These are phyloP conservation scores for Macrobrachium rosenbergii DNA, from an alignment of 1,140 invertebrate species.

Conservation along the genomic window DNA sequence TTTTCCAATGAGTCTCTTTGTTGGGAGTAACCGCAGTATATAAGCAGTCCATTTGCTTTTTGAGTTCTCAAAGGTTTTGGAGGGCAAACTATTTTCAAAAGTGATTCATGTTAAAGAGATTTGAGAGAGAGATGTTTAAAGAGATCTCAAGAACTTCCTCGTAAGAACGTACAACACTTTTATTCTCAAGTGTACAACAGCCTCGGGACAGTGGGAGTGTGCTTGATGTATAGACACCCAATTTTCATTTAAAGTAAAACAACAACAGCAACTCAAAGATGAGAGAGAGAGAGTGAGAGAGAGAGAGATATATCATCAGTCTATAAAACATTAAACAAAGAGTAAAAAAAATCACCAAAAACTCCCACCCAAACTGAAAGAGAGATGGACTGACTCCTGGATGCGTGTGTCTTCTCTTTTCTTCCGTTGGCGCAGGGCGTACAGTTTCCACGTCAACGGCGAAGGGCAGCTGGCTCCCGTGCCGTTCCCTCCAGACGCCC, in stretches of 20 bases:
- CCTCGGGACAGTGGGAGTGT: conserved; percentile 40
- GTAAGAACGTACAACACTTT: not conserved
- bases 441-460: conserved; percentile 77
- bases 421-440: conserved; percentile 71
- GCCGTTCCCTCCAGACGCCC: conserved; percentile 94
- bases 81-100: too few relatives aligned
- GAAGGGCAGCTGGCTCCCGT: conserved; percentile 87
- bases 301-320: too few relatives aligned
- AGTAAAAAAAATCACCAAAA: not conserved
- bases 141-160: not conserved
- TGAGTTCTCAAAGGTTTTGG: too few relatives aligned
- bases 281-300: too few relatives aligned
- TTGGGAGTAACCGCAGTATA: too few relatives aligned
- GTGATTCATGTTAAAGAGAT: too few relatives aligned
- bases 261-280: too few relatives aligned
- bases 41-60: too few relatives aligned
- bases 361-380: not conserved
- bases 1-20: too few relatives aligned
- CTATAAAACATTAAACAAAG: too few relatives aligned
- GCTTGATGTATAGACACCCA: conserved; percentile 14
- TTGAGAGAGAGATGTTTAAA: too few relatives aligned
- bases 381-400: conserved; percentile 18
- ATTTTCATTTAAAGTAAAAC: too few relatives aligned
- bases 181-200: conserved; percentile 32
- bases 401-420: conserved; percentile 60